Evolutionary conservation across 2,113 vertebrate species (phyloP).

Genomic region (Tautogolabrus adspersus): DNA sequence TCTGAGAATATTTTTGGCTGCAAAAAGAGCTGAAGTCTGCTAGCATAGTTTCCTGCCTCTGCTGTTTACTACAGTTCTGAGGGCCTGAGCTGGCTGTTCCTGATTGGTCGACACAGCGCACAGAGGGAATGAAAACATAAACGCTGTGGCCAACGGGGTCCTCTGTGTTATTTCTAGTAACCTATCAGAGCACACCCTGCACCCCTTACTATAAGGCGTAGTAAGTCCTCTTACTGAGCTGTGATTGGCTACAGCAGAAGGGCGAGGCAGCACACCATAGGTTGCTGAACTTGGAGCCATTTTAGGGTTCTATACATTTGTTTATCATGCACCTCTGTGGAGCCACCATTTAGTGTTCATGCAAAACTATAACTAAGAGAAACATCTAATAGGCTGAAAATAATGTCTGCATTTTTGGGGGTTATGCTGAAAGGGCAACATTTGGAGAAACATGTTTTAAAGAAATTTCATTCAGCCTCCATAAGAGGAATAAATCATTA

Average conservation of each 20-base stretch:
- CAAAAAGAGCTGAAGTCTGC: constrained; percentile 14
- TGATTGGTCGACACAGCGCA: constrained; percentile 54
- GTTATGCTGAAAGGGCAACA: no score
- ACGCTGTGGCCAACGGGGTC: constrained; percentile 58
- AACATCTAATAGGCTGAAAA: no score
- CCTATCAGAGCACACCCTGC: constrained; percentile 44
- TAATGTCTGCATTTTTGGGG: no score
- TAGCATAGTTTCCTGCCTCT: constrained; percentile 17
- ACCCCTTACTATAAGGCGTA: constrained; percentile 4
- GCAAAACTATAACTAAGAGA: no score
- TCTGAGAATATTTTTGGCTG: not conserved
- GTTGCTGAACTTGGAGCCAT: constrained; percentile 70
- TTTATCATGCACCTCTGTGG: constrained; percentile 1
- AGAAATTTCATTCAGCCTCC: no score
- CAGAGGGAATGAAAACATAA: constrained; percentile 14
- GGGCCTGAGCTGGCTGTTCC: not conserved
- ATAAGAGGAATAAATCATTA: no score
- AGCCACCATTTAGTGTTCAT: constrained; percentile 73
- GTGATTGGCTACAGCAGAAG: constrained; percentile 55
- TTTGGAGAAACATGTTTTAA: no score
- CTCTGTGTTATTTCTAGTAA: constrained; percentile 28
- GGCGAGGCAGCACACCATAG: constrained; percentile 32
- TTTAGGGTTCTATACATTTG: constrained; percentile 57
- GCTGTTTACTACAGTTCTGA: constrained; percentile 28
- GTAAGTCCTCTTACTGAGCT: constrained; percentile 21